These are phyloP conservation scores for Synergus laeviventris DNA, from an alignment of 2,888 invertebrate species.

Conservation along the genomic window DNA sequence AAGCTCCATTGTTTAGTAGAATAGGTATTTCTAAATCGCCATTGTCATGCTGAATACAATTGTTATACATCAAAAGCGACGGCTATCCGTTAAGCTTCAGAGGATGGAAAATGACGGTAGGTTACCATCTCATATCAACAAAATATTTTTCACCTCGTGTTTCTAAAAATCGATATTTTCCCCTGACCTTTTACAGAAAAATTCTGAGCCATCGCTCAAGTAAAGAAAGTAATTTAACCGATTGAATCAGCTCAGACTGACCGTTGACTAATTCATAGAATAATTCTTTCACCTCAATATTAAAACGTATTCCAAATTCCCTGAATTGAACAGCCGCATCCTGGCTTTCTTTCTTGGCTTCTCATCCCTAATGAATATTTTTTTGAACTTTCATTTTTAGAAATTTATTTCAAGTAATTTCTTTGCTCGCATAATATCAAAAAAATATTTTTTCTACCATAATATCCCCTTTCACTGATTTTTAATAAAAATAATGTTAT, in stretches of 20 bases:
- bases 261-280: not conserved
- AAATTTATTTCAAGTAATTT: too few species aligned
- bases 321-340: too few species aligned
- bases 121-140: not conserved
- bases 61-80: constrained; percentile 53
- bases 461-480: too few species aligned
- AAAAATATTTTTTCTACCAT: too few species aligned
- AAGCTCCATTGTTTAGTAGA: constrained; percentile 57
- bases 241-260: not conserved
- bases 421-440: too few species aligned
- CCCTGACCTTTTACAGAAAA: not conserved
- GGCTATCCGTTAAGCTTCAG: constrained; percentile 49
- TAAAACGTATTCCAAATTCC: not conserved
- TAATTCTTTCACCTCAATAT: not conserved
- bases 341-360: too few species aligned
- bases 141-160: not conserved
- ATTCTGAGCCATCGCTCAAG: too few species aligned
- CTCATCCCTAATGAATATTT: too few species aligned
- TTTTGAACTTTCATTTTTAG: too few species aligned
- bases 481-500: not conserved
- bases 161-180: not conserved
- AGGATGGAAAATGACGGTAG: constrained; percentile 45
- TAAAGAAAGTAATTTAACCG: not conserved
- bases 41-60: constrained; percentile 58
- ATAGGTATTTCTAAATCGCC: constrained; percentile 56